A percentile compares a stretch with the other conserved stretches of the same genome.
These are phyloP conservation scores for Penaeus chinensis DNA, from an alignment of 1,140 invertebrate species.

Conservation along the genomic window DNA sequence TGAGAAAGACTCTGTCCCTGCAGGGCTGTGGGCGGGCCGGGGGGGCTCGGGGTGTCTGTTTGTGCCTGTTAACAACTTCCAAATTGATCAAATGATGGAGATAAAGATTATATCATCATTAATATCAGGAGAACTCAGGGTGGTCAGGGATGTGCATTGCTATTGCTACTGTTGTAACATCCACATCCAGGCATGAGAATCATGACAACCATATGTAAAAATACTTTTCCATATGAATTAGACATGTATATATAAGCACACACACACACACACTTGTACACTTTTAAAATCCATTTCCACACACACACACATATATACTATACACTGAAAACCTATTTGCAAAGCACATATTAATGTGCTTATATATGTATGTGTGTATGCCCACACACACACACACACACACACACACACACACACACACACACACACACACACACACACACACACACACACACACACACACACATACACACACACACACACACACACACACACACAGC, in stretches of 20 bases:
- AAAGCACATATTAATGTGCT: neutral
- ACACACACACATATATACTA: too few relatives aligned
- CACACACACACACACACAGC: too few relatives aligned
- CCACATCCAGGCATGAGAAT: too few relatives aligned
- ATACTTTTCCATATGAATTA: too few relatives aligned
- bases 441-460: neutral
- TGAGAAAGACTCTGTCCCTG: constrained; percentile 53
- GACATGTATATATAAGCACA: too few relatives aligned
- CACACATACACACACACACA: neutral
- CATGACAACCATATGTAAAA: too few relatives aligned
- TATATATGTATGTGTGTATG: neutral
- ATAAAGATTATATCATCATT: constrained; percentile 49
- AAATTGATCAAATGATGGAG: constrained; percentile 48
- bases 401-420: neutral
- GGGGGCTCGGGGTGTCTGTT: constrained; percentile 40
- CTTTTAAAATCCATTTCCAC: too few relatives aligned
- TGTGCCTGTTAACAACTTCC: constrained; percentile 56
- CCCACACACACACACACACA: neutral
- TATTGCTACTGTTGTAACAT: neutral
- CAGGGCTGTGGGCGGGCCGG: constrained; percentile 47
- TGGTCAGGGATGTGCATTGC: neutral
- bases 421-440: neutral
- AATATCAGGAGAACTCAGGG: constrained; percentile 7
- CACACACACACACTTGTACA: too few relatives aligned
- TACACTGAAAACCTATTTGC: too few relatives aligned